Conservation (phyloP, 2,113 vertebrate species). For the Microcebus tavaratra region DNA sequence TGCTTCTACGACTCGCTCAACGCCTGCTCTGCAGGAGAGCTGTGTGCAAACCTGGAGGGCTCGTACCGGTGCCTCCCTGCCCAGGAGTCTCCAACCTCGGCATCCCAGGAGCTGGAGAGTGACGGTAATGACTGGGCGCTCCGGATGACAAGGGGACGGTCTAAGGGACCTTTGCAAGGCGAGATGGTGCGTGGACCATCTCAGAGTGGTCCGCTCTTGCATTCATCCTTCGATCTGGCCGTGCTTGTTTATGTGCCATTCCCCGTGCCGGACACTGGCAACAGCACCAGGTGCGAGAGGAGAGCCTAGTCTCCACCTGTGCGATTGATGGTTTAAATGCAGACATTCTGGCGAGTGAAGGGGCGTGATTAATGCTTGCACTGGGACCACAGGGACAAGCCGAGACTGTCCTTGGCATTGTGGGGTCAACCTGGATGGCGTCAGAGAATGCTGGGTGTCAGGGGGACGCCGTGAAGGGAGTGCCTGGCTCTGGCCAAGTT, state of each 20-base stretch:
- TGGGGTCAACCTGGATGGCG: too few species aligned
- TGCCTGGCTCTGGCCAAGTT: not conserved
- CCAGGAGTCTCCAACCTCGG: fast-evolving
- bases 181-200: fast-evolving
- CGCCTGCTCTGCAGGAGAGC: conserved; percentile 77
- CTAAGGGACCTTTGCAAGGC: not conserved
- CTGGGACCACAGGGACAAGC: too few species aligned
- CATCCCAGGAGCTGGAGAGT: not conserved
- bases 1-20: conserved; percentile 82
- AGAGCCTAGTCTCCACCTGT: too few species aligned
- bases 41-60: conserved; percentile 86
- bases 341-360: not conserved
- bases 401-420: too few species aligned
- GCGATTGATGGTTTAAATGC: not conserved
- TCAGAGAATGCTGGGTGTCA: fast-evolving
- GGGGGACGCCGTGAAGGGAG: too few species aligned
- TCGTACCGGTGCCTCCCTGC: conserved; percentile 82
- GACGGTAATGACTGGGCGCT: conserved; percentile 50
- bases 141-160: fast-evolving
- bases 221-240: fast-evolving
- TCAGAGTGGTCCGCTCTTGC: fast-evolving
- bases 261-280: fast-evolving
- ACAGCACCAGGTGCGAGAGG: fast-evolving
- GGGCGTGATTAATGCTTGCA: fast-evolving
- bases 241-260: fast-evolving